phyloP scores from a whole-genome alignment of 2,113 vertebrate species.

The Platichthys flesus region DNA sequence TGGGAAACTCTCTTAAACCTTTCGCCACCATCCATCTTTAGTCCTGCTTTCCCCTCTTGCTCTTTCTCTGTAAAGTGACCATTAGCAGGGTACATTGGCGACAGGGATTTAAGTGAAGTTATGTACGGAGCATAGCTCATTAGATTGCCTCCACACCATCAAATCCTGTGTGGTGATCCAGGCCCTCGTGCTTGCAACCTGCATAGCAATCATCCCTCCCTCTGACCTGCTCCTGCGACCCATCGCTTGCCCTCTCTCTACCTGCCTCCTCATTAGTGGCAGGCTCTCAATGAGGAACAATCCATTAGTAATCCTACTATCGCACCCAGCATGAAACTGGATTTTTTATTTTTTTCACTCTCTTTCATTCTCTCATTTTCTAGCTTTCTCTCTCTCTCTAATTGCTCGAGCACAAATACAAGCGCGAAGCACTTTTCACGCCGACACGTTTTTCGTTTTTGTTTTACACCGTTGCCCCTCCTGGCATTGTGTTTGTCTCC shows the following conservation, averaged over 20 bases:
- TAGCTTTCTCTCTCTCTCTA: constrained; percentile 15
- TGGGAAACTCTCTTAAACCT: neutral
- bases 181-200: constrained; percentile 63
- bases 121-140: constrained; percentile 62
- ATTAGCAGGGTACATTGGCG: constrained; percentile 25
- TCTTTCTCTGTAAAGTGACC: constrained; percentile 18
- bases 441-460: constrained; percentile 44
- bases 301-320: constrained; percentile 67
- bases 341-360: constrained; percentile 23
- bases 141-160: constrained; percentile 63
- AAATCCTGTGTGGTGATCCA: constrained; percentile 64
- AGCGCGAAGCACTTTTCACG: constrained; percentile 11
- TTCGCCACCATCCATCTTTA: neutral
- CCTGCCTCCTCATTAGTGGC: constrained; percentile 76
- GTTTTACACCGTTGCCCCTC: constrained; percentile 28
- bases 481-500: constrained; percentile 36
- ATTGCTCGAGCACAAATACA: constrained; percentile 33
- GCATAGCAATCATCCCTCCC: constrained; percentile 72
- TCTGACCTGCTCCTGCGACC: constrained; percentile 57
- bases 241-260: constrained; percentile 59
- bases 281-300: constrained; percentile 55
- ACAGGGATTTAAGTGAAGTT: constrained; percentile 39
- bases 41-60: neutral
- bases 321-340: constrained; percentile 32
- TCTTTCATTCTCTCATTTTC: constrained; percentile 7